A percentile compares a stretch with the other conserved stretches of the same genome.
These are phyloP conservation scores for Sylvilagus bachmani DNA, from an alignment of 2,113 vertebrate species.

Conservation along the genomic window DNA sequence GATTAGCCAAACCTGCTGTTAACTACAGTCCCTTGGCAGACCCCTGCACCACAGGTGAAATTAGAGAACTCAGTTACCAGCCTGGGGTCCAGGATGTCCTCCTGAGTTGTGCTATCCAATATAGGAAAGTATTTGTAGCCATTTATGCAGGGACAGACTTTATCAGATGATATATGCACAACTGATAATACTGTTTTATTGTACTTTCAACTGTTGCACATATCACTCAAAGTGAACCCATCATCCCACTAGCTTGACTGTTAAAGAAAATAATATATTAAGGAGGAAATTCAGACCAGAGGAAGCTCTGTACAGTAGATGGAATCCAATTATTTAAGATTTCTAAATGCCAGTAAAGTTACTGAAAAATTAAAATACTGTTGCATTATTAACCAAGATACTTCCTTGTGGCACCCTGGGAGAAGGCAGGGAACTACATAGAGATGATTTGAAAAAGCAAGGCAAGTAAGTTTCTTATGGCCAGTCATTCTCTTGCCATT, in stretches of 20 bases:
- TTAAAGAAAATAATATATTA: neutral
- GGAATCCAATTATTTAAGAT: slow-evolving; percentile 44
- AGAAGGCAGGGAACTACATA: neutral
- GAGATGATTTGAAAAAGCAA: slow-evolving; percentile 6
- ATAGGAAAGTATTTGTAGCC: neutral
- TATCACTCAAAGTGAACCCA: neutral
- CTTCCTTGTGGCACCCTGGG: neutral
- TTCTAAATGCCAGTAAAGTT: neutral
- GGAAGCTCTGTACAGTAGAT: neutral
- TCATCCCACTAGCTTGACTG: neutral
- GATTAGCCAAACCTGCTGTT: neutral
- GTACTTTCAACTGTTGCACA: slow-evolving; percentile 15
- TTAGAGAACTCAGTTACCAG: neutral
- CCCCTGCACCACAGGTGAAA: neutral
- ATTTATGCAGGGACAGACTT: neutral
- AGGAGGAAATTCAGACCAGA: neutral
- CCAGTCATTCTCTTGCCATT: neutral
- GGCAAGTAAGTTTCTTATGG: neutral
- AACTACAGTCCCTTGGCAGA: neutral
- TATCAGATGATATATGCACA: neutral
- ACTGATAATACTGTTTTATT: neutral
- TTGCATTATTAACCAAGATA: slow-evolving; percentile 12
- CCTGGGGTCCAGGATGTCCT: neutral
- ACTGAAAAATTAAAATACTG: slow-evolving; percentile 31
- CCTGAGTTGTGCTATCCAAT: neutral